These are phyloP conservation scores for Siniperca knerii DNA, from an alignment of 2,113 vertebrate genomes.

Conservation along the genomic window DNA sequence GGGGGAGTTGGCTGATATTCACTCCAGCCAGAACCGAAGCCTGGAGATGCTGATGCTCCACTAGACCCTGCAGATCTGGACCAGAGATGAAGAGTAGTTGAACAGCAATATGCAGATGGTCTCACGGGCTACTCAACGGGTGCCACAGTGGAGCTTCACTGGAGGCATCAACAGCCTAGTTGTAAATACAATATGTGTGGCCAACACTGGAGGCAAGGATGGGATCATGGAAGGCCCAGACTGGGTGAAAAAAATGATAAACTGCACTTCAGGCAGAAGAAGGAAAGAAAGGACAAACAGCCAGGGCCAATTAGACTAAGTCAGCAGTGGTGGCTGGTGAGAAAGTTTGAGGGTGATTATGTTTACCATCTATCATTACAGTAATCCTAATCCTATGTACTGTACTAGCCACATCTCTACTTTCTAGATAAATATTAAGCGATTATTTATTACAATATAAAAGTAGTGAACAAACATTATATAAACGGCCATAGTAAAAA, in stretches of 20 bases:
- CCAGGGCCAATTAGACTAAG: slow-evolving; percentile 48
- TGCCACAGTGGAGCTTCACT: slow-evolving; percentile 70
- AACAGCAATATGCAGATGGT: slow-evolving; percentile 58
- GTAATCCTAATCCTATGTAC: not conserved
- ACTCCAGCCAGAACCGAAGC: slow-evolving; percentile 74
- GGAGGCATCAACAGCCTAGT: slow-evolving; percentile 77
- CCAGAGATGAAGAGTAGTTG: slow-evolving; percentile 57
- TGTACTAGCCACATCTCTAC: not conserved
- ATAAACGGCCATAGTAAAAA: not conserved
- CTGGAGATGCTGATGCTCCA: slow-evolving; percentile 66
- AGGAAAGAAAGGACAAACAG: slow-evolving; percentile 53
- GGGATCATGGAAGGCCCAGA: slow-evolving; percentile 62
- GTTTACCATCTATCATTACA: not conserved
- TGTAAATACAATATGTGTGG: slow-evolving; percentile 82
- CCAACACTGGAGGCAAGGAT: slow-evolving; percentile 69
- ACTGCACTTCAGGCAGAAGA: slow-evolving; percentile 47
- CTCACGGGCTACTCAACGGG: slow-evolving; percentile 57
- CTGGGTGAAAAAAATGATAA: slow-evolving; percentile 40
- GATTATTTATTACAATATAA: not conserved
- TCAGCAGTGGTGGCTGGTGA: slow-evolving; percentile 15
- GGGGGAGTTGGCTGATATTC: slow-evolving; percentile 73
- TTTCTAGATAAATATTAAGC: not conserved
- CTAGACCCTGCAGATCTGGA: slow-evolving; percentile 72
- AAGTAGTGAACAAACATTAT: not conserved
- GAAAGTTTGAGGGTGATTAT: slow-evolving; percentile 28